These are phyloP conservation scores for Melospiza georgiana DNA, from an alignment of 2,113 vertebrate genomes.

Conservation along the genomic window DNA sequence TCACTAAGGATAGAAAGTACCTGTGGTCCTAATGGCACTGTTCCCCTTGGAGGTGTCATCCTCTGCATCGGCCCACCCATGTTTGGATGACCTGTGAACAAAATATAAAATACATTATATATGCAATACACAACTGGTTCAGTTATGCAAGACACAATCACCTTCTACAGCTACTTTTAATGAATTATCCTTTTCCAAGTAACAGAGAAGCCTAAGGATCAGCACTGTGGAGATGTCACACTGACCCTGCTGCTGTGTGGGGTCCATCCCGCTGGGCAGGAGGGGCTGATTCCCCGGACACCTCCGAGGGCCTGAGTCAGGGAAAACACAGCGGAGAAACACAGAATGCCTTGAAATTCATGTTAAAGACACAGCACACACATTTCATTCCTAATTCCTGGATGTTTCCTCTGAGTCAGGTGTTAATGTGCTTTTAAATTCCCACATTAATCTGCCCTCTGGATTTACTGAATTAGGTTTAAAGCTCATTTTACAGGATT, in stretches of 20 bases:
- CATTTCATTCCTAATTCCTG: background rate
- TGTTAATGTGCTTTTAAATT: background rate
- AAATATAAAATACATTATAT: background rate
- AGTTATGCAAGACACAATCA: background rate
- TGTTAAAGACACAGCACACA: background rate
- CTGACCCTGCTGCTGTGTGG: slow-evolving; percentile 94
- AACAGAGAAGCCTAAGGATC: background rate
- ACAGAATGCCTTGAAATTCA: background rate
- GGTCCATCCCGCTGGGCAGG: slow-evolving; percentile 95
- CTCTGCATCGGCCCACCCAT: slow-evolving; percentile 98
- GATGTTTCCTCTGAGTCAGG: background rate
- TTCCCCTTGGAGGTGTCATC: slow-evolving; percentile 96
- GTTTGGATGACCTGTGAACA: slow-evolving; percentile 89
- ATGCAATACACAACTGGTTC: too few relatives aligned
- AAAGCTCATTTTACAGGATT: background rate
- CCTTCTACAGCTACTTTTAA: background rate
- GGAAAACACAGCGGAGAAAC: background rate
- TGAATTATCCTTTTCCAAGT: background rate
- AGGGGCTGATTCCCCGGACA: slow-evolving; percentile 93
- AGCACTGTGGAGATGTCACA: background rate
- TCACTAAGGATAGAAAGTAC: slow-evolving; percentile 67
- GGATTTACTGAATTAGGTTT: background rate
- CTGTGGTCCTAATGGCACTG: slow-evolving; percentile 96
- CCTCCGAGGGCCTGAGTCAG: slow-evolving; percentile 87
- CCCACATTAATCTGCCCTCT: background rate